Percentiles rank a stretch among this genome's conserved stretches.
These are phyloP conservation scores for Prosapia bicincta DNA, from an alignment of 2,888 invertebrate species.

Conservation along the genomic window DNA sequence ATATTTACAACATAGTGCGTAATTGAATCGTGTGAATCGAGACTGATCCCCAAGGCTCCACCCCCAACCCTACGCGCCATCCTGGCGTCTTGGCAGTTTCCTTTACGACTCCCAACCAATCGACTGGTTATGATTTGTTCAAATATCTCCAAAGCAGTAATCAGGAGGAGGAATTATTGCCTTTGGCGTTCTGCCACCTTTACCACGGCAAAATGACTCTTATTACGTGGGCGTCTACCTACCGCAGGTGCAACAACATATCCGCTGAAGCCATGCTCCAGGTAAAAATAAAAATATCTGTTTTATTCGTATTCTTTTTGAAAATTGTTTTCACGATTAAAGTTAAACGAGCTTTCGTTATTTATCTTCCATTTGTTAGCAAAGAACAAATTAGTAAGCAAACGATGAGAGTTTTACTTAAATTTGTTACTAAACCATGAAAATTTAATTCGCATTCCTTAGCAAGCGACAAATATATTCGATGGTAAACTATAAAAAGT, in stretches of 20 bases:
- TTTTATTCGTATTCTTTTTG: no score
- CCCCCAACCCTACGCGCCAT: neutral
- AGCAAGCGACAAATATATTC: no score
- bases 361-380: no score
- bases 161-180: neutral
- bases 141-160: neutral
- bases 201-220: neutral
- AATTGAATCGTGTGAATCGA: neutral
- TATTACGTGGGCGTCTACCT: neutral
- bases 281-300: no score
- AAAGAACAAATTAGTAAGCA: no score
- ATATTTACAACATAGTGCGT: neutral
- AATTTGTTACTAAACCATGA: no score
- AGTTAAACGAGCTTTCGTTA: no score
- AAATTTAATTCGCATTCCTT: no score
- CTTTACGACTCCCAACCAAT: neutral
- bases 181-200: neutral
- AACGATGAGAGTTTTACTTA: no score
- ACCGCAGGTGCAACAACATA: neutral
- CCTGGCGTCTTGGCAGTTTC: neutral
- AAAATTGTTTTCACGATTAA: no score
- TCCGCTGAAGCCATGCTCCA: neutral
- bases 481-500: no score
- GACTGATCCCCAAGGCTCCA: neutral
- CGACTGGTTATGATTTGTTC: neutral